Evolutionary conservation across 2,888 invertebrate species (phyloP).

Genomic region (Sminthurides aquaticus): DNA sequence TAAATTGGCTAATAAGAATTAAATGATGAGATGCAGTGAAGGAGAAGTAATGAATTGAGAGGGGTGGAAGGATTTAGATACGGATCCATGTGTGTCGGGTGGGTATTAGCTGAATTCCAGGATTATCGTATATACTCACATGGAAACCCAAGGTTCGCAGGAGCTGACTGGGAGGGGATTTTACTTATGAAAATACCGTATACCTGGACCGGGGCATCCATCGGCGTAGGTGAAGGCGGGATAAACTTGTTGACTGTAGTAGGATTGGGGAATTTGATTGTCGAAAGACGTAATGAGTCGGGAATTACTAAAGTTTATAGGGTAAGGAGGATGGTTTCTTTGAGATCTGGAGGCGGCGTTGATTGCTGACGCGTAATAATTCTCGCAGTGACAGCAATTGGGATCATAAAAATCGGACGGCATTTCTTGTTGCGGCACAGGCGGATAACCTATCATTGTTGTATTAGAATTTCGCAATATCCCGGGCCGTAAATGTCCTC

Average conservation of each 20-base stretch:
- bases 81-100: too few species aligned
- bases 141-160: too few species aligned
- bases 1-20: too few species aligned
- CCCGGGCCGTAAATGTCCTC: constrained; percentile 2
- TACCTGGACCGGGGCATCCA: not conserved
- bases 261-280: constrained; percentile 5
- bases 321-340: not conserved
- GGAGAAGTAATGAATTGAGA: too few species aligned
- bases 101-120: too few species aligned
- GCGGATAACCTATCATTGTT: not conserved
- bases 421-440: not conserved
- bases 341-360: not conserved
- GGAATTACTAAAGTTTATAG: constrained; percentile 4
- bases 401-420: constrained; percentile 43
- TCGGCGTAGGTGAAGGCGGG: not conserved
- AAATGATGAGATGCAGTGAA: too few species aligned
- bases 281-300: constrained; percentile 21
- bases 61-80: too few species aligned
- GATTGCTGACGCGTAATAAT: constrained; percentile 2
- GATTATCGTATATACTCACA: too few species aligned
- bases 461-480: not conserved
- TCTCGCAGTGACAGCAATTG: constrained; percentile 40
- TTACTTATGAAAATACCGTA: too few species aligned
- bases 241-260: constrained; percentile 18
- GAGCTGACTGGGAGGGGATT: too few species aligned